Evolutionary conservation across 2,797 vertebrate species (phyloP), one percentile per base, ranked within the genome.

Genomic region (Cichlasoma orientale): DNA sequence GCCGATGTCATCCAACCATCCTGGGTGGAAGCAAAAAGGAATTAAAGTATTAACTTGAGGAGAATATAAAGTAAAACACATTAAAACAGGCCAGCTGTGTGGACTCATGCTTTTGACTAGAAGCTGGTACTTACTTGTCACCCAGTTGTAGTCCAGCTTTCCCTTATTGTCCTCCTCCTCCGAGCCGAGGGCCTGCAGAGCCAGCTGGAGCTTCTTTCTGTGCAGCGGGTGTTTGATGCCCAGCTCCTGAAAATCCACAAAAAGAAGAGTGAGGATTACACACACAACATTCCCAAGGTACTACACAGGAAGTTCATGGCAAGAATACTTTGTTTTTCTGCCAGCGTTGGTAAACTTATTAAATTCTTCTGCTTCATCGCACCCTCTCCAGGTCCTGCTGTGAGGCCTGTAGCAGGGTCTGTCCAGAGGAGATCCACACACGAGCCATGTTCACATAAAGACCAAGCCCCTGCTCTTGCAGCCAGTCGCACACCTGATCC

Each of bases 1-100:
- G 7, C 98, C 98, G 4, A 99, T 99, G 83, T 99, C 98, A 89
- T 99, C 98, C 92, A 99, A 91, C 98, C 98, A 99, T 72, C 98
- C 98, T 99, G 85, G 41, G 50, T 29, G 47, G 52, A 78, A 33
- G 52, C 19, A 14, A 25, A 75, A 74, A 52, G 27, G 1, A 31
- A 12, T 27, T 47, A 74, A 80, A 47, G 33, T 7, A 55, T 69
- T 16, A 53, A 41, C 9, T 5, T 25, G 0, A 55, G 12, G 63
- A 3, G 5, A 72, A 74, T 12, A 74, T 6, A 21, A 10, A 78
- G 12, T 29, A 36, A 56, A 80, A 19, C 73, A 56, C 53, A 36
- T 6, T 12, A 58, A 13, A 59, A 59, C 10, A 12, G 50, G 18
- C 23, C 29, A 53, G 25, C 19, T 3, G 29, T 36, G 8, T 13